phyloP scores from a whole-genome alignment of 2,797 vertebrate genomes.

The Enteromius argenteus region DNA sequence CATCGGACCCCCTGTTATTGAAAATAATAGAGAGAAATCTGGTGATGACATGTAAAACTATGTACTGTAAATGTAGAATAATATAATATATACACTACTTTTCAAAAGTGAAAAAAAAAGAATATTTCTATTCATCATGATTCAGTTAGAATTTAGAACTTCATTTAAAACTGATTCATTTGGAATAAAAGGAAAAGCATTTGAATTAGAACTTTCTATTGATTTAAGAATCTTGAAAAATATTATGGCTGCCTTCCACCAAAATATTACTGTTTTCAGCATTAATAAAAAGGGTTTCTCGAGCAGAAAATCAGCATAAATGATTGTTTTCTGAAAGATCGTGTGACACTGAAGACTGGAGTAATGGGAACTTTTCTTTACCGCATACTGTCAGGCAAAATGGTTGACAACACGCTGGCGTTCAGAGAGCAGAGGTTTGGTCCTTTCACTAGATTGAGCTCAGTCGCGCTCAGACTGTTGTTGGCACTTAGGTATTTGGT shows the following conservation, averaged over 20 bases:
- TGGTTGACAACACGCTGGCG: constrained; percentile 26
- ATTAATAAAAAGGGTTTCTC: not conserved
- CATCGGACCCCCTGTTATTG: constrained; percentile 39
- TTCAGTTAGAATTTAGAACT: no score
- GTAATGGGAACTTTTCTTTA: constrained; percentile 15
- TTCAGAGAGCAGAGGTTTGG: constrained; percentile 56
- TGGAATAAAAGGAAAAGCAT: no score
- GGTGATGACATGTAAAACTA: not conserved
- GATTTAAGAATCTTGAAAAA: not conserved
- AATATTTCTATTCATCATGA: not conserved
- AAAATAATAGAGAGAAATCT: not conserved
- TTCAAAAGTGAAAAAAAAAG: not conserved
- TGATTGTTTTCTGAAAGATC: not conserved
- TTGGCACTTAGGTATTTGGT: constrained; percentile 50
- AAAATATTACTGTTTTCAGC: no score
- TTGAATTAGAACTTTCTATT: not conserved
- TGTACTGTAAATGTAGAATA: not conserved
- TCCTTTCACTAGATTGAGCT: constrained; percentile 52
- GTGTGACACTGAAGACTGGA: not conserved
- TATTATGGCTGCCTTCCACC: not conserved
- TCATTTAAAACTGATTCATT: no score
- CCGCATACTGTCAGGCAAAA: constrained; percentile 42
- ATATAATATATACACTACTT: no score
- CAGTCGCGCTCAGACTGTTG: constrained; percentile 44
- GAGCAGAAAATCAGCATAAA: not conserved